phyloP scores from a whole-genome alignment of 2,888 invertebrate species.

The Nezara viridula region DNA sequence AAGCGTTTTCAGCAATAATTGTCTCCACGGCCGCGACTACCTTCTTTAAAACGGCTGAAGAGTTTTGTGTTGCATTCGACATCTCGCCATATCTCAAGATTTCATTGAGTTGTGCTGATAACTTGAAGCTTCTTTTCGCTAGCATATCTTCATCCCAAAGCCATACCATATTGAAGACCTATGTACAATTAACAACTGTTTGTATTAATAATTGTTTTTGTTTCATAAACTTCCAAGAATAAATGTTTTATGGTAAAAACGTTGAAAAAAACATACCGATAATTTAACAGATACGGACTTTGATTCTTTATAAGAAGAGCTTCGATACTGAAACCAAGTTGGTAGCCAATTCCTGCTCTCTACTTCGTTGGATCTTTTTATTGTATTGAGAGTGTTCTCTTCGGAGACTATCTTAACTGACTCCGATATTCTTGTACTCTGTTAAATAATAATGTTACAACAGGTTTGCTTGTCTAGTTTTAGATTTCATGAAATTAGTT shows the following conservation, averaged over 20 bases:
- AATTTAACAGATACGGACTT: neutral
- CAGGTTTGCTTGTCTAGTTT: neutral
- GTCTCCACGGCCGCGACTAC: neutral
- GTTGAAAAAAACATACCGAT: neutral
- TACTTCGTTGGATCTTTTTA: neutral
- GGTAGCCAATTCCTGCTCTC: neutral
- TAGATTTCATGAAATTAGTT: neutral
- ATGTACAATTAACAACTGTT: neutral
- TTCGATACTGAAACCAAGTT: neutral
- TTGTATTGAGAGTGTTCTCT: neutral
- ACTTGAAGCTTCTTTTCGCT: neutral
- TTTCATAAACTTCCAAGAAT: neutral
- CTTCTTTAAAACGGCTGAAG: neutral
- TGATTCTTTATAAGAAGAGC: neutral
- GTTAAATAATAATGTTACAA: neutral
- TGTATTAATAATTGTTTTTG: neutral
- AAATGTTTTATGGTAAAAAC: neutral
- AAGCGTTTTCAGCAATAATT: slow-evolving; percentile 4
- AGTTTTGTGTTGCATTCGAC: neutral
- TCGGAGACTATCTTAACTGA: neutral
- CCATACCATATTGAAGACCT: neutral
- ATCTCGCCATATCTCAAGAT: neutral
- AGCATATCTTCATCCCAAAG: neutral
- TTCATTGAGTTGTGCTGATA: neutral
- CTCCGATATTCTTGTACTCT: neutral